Conservation (phyloP, 2,113 vertebrate genomes). For the Empidonax traillii region DNA sequence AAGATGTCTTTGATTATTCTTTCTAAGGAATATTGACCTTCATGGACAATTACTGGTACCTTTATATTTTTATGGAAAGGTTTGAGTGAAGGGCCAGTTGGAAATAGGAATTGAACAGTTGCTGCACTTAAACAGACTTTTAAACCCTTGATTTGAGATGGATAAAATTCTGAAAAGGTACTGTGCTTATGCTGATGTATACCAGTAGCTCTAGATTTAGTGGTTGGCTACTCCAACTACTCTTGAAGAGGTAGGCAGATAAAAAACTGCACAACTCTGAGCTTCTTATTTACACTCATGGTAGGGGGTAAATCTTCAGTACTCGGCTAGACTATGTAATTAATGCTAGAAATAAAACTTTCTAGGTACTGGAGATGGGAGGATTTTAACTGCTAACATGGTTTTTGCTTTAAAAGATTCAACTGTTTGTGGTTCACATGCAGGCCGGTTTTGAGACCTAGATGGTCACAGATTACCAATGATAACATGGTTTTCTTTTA, state of each 20-base stretch:
- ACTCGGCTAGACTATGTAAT: background rate
- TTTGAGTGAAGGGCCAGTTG: background rate
- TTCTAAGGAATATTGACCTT: background rate
- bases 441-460: background rate
- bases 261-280: background rate
- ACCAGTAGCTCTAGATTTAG: background rate
- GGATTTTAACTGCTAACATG: background rate
- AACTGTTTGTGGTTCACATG: background rate
- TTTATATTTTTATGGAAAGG: background rate
- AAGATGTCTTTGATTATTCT: background rate
- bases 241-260: background rate
- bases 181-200: background rate
- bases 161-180: background rate
- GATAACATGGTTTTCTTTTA: background rate
- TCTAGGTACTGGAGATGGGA: background rate
- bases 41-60: fast-evolving
- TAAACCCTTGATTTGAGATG: background rate
- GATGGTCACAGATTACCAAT: background rate
- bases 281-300: background rate
- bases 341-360: background rate
- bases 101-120: background rate
- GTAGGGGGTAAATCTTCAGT: background rate
- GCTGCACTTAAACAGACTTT: background rate
- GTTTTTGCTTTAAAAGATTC: background rate
- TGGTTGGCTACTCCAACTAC: background rate